A percentile compares a stretch with the other conserved stretches of the same genome.
Evolutionary conservation across 2,113 vertebrate genomes (phyloP).

Genomic region (Elaphurus davidianus): DNA sequence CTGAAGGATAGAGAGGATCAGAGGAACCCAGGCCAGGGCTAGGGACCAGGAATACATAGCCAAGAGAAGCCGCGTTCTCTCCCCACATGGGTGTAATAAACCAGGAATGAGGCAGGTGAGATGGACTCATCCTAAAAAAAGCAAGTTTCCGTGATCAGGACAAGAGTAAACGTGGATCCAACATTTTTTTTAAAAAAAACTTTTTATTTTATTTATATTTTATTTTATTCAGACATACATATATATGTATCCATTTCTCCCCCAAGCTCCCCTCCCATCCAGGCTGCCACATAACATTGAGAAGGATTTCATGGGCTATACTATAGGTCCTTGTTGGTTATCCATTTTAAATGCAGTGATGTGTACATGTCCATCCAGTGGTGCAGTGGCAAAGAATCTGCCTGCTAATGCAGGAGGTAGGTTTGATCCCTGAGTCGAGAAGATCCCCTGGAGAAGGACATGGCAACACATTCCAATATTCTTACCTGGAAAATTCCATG

Average conservation of each 20-base stretch:
- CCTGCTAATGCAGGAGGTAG: background rate
- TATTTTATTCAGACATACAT: background rate
- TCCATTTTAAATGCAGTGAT: background rate
- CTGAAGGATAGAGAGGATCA: background rate
- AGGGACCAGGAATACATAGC: background rate
- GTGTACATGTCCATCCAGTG: background rate
- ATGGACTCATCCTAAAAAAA: background rate
- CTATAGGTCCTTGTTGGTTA: background rate
- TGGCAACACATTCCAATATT: background rate
- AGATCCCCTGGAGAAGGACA: background rate
- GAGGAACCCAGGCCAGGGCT: background rate
- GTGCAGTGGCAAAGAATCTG: background rate
- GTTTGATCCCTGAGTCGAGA: background rate
- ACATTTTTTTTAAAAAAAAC: background rate
- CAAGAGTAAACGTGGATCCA: background rate
- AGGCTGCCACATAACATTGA: background rate
- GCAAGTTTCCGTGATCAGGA: background rate
- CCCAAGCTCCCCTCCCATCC: background rate
- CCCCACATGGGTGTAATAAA: accelerated
- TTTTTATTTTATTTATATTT: background rate
- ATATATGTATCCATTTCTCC: background rate
- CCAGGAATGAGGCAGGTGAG: background rate
- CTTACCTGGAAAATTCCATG: background rate
- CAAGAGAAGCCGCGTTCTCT: background rate
- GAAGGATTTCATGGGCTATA: background rate